Conservation (phyloP, 30 jellyfish, hydroid and myxozoan genomes). For the Clytia hemisphaerica region DNA sequence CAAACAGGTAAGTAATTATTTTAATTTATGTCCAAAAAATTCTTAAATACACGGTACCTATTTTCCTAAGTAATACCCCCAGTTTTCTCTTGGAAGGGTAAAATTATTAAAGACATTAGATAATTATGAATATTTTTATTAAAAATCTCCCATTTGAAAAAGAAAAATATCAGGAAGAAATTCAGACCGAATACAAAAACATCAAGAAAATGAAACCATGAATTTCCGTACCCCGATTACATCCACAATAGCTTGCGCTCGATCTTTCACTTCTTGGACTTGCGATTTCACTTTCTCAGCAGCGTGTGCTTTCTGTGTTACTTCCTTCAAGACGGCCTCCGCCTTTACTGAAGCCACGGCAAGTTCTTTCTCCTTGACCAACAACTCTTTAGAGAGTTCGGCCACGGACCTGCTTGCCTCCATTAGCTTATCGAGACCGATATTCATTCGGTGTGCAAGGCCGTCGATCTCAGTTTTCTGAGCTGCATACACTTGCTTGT, state of each 20-base stretch:
- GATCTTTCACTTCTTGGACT: slow-evolving; percentile 72
- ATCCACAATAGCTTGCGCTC: slow-evolving; percentile 75
- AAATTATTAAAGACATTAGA: too few relatives aligned
- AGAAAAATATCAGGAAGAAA: too few relatives aligned
- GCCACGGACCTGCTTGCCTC: slow-evolving; percentile 89
- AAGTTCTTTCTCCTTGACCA: slow-evolving; percentile 70
- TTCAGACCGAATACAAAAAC: neutral
- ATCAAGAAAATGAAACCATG: too few relatives aligned
- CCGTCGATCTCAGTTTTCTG: slow-evolving; percentile 48
- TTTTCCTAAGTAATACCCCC: too few relatives aligned
- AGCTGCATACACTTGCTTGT: slow-evolving; percentile 51
- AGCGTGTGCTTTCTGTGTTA: slow-evolving; percentile 66
- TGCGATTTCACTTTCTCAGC: slow-evolving; percentile 74
- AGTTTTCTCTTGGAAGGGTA: too few relatives aligned
- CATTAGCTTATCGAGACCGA: slow-evolving; percentile 62
- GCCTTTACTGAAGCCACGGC: slow-evolving; percentile 79
- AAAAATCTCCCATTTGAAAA: too few relatives aligned
- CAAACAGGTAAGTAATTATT: too few relatives aligned
- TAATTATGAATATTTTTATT: too few relatives aligned
- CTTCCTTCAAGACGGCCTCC: slow-evolving; percentile 71
- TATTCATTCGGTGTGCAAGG: slow-evolving; percentile 63
- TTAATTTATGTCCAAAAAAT: too few relatives aligned
- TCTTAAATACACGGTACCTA: too few relatives aligned
- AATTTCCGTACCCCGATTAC: slow-evolving; percentile 52
- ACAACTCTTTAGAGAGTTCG: slow-evolving; percentile 53